Evolutionary conservation across 2,888 invertebrate species (phyloP).

Genomic region (Meliscaeva auricollis): DNA sequence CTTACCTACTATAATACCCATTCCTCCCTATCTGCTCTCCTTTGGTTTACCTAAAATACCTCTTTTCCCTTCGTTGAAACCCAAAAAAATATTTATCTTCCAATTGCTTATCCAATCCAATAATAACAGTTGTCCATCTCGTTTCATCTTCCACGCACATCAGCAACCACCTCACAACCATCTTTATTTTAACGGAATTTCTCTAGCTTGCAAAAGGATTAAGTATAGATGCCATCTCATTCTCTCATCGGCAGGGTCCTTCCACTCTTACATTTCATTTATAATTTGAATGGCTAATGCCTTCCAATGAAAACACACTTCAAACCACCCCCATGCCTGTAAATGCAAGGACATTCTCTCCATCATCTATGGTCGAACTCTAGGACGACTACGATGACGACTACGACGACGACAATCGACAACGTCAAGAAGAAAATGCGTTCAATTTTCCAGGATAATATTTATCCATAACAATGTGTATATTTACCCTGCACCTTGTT

Average conservation of each 20-base stretch:
- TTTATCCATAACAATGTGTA: slow-evolving; percentile 67
- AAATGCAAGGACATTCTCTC: slow-evolving; percentile 28
- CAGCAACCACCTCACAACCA: not conserved
- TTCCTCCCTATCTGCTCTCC: slow-evolving; percentile 9
- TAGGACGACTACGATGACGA: too few relatives aligned
- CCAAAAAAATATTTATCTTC: slow-evolving; percentile 68
- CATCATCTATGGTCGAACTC: not conserved
- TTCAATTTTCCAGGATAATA: slow-evolving; percentile 74
- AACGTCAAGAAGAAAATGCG: slow-evolving; percentile 46
- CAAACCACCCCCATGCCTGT: slow-evolving; percentile 45
- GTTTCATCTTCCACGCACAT: slow-evolving; percentile 37
- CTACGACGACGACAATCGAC: not conserved
- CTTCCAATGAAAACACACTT: slow-evolving; percentile 75
- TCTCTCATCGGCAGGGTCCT: slow-evolving; percentile 45
- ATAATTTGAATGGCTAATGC: slow-evolving; percentile 75
- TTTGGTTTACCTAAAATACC: not conserved
- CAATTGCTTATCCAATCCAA: slow-evolving; percentile 75
- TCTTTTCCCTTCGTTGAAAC: slow-evolving; percentile 18
- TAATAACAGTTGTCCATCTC: slow-evolving; percentile 58
- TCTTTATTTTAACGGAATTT: slow-evolving; percentile 25
- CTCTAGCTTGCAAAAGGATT: slow-evolving; percentile 38
- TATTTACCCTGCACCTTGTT: slow-evolving; percentile 74
- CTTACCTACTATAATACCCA: slow-evolving; percentile 24
- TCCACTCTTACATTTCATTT: slow-evolving; percentile 50
- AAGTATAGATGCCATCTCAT: slow-evolving; percentile 44